Base-by-base conservation (phyloP, 2,797 vertebrate species). In the Diglossa cyanea region DNA sequence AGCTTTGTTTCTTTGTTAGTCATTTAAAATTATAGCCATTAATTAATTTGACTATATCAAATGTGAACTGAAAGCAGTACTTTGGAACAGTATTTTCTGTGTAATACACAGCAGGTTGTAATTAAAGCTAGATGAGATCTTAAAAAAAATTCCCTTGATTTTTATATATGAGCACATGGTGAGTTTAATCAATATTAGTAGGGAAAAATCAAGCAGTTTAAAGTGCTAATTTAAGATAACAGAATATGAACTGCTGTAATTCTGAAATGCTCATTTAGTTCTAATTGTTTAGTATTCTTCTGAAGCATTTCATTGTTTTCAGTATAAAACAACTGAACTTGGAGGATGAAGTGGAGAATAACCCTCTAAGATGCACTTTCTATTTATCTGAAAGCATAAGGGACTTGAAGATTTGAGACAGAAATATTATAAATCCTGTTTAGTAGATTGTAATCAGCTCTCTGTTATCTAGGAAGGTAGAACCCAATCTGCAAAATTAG, bases 41-140 rank as follows among this genome's bases (percentile, higher is more conserved):
- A 96, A 94, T 96, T 96, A 94, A 95, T 94, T 94, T 81, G 65
- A 91, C 54, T 94, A 45, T 61, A 81, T 94, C 73, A 93, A 66
- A 90, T 70, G 20, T 63, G 61, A 91, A 84, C 48, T 84, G 76
- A 95, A 97, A 94, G 55, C 51, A 86, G 63, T 79, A 81, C 40
- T 94, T 90, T 79, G 21, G 37, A 94, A 39, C 25, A 80, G 31
- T 82, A n/a, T 91, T 96, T 96, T 93, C 78, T 80, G 10, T 91
- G 50, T 72, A 82, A 86, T 83, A 65, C 87, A 77, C 50, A 93
- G 74, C 75, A 83, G 60, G 78, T 76, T 89, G 57, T 84, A 95
- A 95, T 95, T 92, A 95, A 91, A 94, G 8, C 53, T 91, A 85
- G 47, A 91, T 74, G 39, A 95, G 60, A 26, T 82, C 28, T 91